Evolutionary conservation across 2,888 invertebrate species (phyloP).

Genomic region (Trissolcus japonicus): DNA sequence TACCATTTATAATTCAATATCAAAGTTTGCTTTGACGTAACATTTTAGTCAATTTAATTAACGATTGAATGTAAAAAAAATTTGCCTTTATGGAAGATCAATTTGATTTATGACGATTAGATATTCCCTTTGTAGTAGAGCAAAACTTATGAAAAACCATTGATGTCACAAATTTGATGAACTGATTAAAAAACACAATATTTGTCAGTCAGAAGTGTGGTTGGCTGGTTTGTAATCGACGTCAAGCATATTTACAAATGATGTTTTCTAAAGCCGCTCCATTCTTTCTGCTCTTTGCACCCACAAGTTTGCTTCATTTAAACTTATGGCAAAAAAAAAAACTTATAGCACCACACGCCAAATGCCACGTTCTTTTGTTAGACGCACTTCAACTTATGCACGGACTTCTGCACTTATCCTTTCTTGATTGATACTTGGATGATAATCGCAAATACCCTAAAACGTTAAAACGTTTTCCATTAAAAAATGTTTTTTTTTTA

Average conservation of each 20-base stretch:
- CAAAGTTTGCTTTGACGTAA: no score
- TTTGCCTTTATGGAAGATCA: not conserved
- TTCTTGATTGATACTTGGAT: slow-evolving; percentile 18
- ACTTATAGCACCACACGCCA: slow-evolving; percentile 53
- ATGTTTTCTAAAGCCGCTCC: slow-evolving; percentile 46
- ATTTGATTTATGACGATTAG: not conserved
- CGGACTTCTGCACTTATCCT: slow-evolving; percentile 41
- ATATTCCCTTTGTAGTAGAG: no score
- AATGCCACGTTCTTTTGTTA: slow-evolving; percentile 57
- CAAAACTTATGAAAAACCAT: not conserved
- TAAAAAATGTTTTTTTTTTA: not conserved
- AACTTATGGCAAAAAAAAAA: slow-evolving; percentile 54
- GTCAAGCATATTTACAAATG: slow-evolving; percentile 50
- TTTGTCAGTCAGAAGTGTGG: slow-evolving; percentile 42
- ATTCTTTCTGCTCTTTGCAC: slow-evolving; percentile 10
- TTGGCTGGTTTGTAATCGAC: slow-evolving; percentile 44
- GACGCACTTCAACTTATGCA: slow-evolving; percentile 42
- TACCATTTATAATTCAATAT: not conserved
- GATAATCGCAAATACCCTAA: slow-evolving; percentile 4
- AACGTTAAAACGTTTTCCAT: no score
- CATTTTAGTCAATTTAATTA: no score
- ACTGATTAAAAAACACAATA: slow-evolving; percentile 42
- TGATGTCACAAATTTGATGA: not conserved
- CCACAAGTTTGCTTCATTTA: slow-evolving; percentile 50
- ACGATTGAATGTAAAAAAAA: no score